Evolutionary conservation across 2,888 invertebrate genomes (phyloP), one percentile per base, ranked within the genome.

Genomic region (Mythimna ferrago): DNA sequence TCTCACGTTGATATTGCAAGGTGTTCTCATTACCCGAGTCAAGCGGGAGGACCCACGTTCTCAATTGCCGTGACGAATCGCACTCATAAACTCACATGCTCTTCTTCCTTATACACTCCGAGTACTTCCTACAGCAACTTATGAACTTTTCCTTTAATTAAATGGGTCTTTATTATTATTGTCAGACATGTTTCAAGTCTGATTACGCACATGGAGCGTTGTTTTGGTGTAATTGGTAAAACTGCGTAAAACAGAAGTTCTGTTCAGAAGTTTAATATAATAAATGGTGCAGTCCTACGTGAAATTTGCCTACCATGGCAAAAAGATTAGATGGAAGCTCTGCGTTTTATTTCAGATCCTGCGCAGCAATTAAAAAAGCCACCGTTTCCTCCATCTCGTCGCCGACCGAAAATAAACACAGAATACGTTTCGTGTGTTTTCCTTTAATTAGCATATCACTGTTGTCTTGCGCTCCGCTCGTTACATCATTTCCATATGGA

Each of bases 401-500:
- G 88, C 87, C 89, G 91, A 90, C 92, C 89, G 88, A 94, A 95
- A 93, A 93, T 92, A 95, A 95, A 96, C 94, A 93, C 83, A 78
- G 90, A 89, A 89, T 88, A 88, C 92, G 90, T 90, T 91, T 91
- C 89, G 90, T 84, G 86, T 95, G 93, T 96, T 96, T 95, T 95
- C 94, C 93, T 96, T 96, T 95, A 96, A 96, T 96, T 96, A 96
- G 91, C 96, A 96, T 96, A 95, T 94, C 93, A 92, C 91, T 95
- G 95, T 95, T 95, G 94, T 96, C 96, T 96, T 96, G 92, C 93
- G 93, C 89, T 91, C 89, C 89, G 93, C 90, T 93, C 92, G 92
- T 91, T 93, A 92, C 92, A 94, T 92, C 92, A 96, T 96, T 95
- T 94, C 94, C 96, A 96, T 96, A 96, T 95, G 95, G 94, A 96